phyloP scores from a whole-genome alignment of 1,140 invertebrate species.

The Drosophila equinoxialis region DNA sequence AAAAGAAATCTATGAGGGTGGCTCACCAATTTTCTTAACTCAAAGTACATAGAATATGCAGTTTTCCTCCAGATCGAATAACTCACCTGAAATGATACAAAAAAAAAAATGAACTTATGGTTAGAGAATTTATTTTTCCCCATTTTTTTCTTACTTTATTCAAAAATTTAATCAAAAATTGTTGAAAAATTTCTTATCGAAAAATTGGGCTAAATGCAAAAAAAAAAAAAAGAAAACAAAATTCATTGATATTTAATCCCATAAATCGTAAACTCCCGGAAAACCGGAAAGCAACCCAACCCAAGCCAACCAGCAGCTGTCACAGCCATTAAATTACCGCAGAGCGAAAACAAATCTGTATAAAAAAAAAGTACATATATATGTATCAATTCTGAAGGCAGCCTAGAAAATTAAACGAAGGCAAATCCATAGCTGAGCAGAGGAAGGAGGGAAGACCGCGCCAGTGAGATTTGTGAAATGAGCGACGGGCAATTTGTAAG shows the following conservation, averaged over 20 bases:
- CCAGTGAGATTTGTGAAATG: constrained; percentile 33
- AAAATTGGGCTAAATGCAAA: too few relatives aligned
- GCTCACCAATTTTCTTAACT: constrained; percentile 13
- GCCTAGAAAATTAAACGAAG: constrained; percentile 11
- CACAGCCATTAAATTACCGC: constrained; percentile 54
- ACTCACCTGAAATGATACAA: constrained; percentile 11
- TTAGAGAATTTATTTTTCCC: not conserved
- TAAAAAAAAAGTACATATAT: not conserved
- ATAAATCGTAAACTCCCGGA: not conserved
- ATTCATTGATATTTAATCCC: constrained; percentile 12
- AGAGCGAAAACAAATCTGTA: constrained; percentile 28
- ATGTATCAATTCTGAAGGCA: constrained; percentile 13
- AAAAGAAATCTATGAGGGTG: constrained; percentile 9
- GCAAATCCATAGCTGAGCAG: constrained; percentile 2
- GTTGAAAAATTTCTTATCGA: constrained; percentile 4
- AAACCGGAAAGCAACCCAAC: not conserved
- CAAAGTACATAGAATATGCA: constrained; percentile 13
- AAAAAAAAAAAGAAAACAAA: not conserved
- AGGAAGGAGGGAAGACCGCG: constrained; percentile 42
- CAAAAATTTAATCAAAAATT: constrained; percentile 1
- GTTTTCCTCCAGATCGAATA: constrained; percentile 14
- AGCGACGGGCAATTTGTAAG: constrained; percentile 60
- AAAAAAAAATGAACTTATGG: not conserved
- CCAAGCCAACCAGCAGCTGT: constrained; percentile 36
- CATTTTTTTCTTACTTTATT: not conserved